phyloP scores from a whole-genome alignment of 1,140 invertebrate genomes.

The Drosophila simulans region DNA sequence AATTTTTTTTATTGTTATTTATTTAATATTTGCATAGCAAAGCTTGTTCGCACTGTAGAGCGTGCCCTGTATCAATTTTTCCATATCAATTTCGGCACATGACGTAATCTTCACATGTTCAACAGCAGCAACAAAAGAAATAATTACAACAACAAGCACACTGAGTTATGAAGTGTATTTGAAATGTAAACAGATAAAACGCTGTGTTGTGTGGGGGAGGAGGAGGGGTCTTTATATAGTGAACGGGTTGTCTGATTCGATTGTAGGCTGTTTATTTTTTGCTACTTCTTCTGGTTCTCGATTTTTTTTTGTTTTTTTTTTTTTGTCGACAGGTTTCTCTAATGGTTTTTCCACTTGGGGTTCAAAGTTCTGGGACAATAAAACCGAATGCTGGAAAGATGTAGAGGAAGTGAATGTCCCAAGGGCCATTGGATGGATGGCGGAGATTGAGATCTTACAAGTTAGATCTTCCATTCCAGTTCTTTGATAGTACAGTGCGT shows the following conservation, averaged over 20 bases:
- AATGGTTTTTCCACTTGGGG: conserved; percentile 12
- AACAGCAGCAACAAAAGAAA: conserved; percentile 44
- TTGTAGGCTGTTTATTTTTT: conserved; percentile 26
- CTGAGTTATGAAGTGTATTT: conserved; percentile 74
- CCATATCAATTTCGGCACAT: conserved; percentile 82
- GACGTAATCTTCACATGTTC: conserved; percentile 81
- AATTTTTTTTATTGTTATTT: too few relatives aligned
- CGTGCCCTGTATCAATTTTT: conserved; percentile 19
- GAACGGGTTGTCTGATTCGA: conserved; percentile 25
- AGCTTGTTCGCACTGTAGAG: neutral
- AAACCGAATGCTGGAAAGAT: conserved; percentile 3
- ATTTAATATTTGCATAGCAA: too few relatives aligned
- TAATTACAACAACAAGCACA: conserved; percentile 30
- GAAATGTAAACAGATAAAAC: conserved; percentile 78
- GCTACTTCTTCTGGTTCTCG: conserved; percentile 26
- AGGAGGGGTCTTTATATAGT: conserved; percentile 15
- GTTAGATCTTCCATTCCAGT: conserved; percentile 6
- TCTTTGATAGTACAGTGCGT: conserved; percentile 30
- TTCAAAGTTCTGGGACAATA: conserved; percentile 28
- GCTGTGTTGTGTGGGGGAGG: neutral
- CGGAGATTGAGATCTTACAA: conserved; percentile 13
- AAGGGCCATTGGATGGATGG: conserved; percentile 8
- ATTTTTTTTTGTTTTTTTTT: neutral
- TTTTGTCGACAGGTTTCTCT: conserved; percentile 28
- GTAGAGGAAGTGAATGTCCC: conserved; percentile 27